phyloP scores from a whole-genome alignment of 2,797 vertebrate genomes.

The Pristis pectinata region DNA sequence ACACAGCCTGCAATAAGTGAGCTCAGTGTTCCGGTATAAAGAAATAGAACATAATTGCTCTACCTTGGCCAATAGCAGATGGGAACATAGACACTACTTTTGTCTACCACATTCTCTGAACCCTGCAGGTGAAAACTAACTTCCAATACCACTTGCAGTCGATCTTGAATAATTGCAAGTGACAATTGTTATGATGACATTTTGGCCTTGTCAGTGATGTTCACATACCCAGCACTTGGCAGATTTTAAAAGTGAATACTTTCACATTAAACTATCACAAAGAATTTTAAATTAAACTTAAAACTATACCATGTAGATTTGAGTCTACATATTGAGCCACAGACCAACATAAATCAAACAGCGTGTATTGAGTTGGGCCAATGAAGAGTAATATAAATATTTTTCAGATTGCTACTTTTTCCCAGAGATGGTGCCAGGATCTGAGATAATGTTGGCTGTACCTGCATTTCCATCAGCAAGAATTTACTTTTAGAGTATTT shows the following conservation, averaged over 20 bases:
- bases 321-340: not conserved
- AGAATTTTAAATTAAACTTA: not conserved
- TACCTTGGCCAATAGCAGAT: no score
- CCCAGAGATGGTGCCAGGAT: not conserved
- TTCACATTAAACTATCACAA: not conserved
- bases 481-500: not conserved
- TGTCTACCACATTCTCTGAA: no score
- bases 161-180: no score
- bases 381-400: not conserved
- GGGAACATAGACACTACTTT: no score
- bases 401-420: conserved; percentile 27
- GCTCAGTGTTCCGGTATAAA: no score
- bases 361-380: not conserved
- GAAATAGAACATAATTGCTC: no score
- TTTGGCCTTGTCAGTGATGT: not conserved
- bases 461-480: not conserved
- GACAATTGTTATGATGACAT: no score
- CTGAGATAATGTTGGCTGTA: not conserved
- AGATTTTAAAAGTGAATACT: not conserved
- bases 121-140: no score
- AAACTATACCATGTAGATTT: not conserved
- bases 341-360: not conserved
- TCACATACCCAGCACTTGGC: not conserved
- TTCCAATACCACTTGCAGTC: no score
- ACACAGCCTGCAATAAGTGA: no score